phyloP scores from a whole-genome alignment of 2,797 vertebrate genomes.

The Siniperca obscura region DNA sequence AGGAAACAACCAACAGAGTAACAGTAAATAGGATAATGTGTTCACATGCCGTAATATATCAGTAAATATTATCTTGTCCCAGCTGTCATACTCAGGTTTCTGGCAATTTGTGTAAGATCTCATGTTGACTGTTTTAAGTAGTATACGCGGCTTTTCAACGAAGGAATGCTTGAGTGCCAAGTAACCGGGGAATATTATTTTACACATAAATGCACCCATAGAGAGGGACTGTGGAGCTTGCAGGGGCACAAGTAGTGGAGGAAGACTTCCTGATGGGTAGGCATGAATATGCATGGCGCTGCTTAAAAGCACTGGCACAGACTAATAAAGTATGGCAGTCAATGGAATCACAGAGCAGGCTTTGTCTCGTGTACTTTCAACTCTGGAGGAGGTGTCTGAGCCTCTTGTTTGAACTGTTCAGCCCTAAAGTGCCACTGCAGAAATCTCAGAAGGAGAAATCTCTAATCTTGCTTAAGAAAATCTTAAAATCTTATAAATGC shows the following conservation, averaged over 20 bases:
- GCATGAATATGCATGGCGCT: constrained; percentile 74
- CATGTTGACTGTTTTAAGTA: constrained; percentile 40
- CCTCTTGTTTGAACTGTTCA: constrained; percentile 47
- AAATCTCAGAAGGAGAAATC: constrained; percentile 36
- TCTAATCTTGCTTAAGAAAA: constrained; percentile 15
- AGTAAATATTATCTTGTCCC: constrained; percentile 26
- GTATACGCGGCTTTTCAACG: constrained; percentile 25
- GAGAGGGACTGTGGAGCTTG: constrained; percentile 46
- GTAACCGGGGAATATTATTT: constrained; percentile 60
- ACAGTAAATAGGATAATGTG: constrained; percentile 10
- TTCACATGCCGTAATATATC: constrained; percentile 21
- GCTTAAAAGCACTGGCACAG: constrained; percentile 62
- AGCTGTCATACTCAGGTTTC: constrained; percentile 30
- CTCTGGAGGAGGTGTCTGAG: constrained; percentile 63
- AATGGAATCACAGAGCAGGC: constrained; percentile 67
- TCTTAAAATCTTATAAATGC: constrained; percentile 24
- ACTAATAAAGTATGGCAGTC: constrained; percentile 71
- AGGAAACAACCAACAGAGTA: constrained; percentile 18
- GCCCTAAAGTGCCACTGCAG: constrained; percentile 42
- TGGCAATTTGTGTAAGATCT: constrained; percentile 36
- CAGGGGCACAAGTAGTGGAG: constrained; percentile 48
- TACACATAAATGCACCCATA: constrained; percentile 61
- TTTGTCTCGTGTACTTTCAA: constrained; percentile 70
- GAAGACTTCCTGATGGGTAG: constrained; percentile 63
- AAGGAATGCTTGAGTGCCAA: constrained; percentile 41